Evolutionary conservation across 2,888 invertebrate genomes (phyloP).

Genomic region (Rhimphoctona megacephalus): DNA sequence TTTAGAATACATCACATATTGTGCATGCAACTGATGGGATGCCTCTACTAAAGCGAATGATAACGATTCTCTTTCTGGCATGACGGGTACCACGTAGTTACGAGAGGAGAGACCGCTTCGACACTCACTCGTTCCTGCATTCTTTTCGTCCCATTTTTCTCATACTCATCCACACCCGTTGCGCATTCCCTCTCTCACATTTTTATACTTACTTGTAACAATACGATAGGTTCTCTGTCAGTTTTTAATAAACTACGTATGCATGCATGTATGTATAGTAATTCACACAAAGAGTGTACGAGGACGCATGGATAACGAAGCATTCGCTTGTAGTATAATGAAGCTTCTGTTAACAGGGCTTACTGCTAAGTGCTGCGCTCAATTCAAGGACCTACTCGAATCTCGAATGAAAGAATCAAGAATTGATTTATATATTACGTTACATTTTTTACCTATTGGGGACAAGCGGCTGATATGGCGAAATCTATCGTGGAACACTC

Average conservation of each 20-base stretch:
- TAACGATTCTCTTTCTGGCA: slow-evolving; percentile 60
- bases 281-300: slow-evolving; percentile 5
- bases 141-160: slow-evolving; percentile 22
- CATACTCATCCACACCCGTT: slow-evolving; percentile 34
- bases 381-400: slow-evolving; percentile 24
- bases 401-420: slow-evolving; percentile 27
- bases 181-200: slow-evolving; percentile 38
- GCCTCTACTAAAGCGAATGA: slow-evolving; percentile 35
- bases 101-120: slow-evolving; percentile 50
- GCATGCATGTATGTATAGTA: neutral
- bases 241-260: slow-evolving; percentile 45
- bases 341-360: slow-evolving; percentile 51
- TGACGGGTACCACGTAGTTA: slow-evolving; percentile 43
- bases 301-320: slow-evolving; percentile 55
- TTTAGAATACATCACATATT: slow-evolving; percentile 9
- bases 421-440: slow-evolving; percentile 17
- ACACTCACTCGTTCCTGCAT: slow-evolving; percentile 34
- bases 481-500: neutral
- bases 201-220: slow-evolving; percentile 55
- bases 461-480: neutral
- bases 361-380: slow-evolving; percentile 13
- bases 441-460: neutral
- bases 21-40: slow-evolving; percentile 27
- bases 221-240: slow-evolving; percentile 48
- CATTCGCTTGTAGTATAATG: slow-evolving; percentile 57